These are phyloP conservation scores for Prorops nasuta DNA, from an alignment of 1,140 invertebrate species.

Conservation along the genomic window DNA sequence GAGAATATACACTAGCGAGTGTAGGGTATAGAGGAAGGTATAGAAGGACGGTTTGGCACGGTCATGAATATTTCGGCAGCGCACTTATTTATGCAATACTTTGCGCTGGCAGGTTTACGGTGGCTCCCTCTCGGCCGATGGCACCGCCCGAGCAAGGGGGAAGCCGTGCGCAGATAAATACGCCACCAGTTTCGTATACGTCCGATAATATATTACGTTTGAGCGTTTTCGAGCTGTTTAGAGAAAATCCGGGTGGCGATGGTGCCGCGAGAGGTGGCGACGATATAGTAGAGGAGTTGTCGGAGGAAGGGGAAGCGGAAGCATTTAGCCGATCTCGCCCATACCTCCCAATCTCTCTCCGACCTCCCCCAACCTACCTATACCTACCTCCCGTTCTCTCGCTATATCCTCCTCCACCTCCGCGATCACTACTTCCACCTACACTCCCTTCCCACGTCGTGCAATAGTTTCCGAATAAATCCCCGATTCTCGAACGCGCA, in stretches of 20 bases:
- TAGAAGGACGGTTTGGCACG: conserved; percentile 44
- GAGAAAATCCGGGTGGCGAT: conserved; percentile 29
- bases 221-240: conserved; percentile 48
- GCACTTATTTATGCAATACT: conserved; percentile 58
- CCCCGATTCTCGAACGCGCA: conserved; percentile 46
- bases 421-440: not conserved
- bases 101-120: conserved; percentile 55
- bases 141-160: conserved; percentile 8
- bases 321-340: conserved; percentile 39
- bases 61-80: conserved; percentile 56
- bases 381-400: conserved; percentile 7
- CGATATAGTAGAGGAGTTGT: conserved; percentile 24
- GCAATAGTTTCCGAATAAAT: conserved; percentile 57
- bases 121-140: conserved; percentile 24
- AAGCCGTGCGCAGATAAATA: conserved; percentile 44
- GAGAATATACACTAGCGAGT: conserved; percentile 4
- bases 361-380: conserved; percentile 15
- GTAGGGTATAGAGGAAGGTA: conserved; percentile 21
- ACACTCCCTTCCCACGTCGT: conserved; percentile 17
- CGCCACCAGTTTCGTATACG: conserved; percentile 38
- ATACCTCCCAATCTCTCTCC: conserved; percentile 17
- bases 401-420: not conserved
- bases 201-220: conserved; percentile 52
- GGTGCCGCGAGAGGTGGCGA: conserved; percentile 20
- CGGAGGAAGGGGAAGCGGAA: conserved; percentile 28